phyloP scores from a whole-genome alignment of 1,140 invertebrate species.

The Drosophila oshimai region DNA sequence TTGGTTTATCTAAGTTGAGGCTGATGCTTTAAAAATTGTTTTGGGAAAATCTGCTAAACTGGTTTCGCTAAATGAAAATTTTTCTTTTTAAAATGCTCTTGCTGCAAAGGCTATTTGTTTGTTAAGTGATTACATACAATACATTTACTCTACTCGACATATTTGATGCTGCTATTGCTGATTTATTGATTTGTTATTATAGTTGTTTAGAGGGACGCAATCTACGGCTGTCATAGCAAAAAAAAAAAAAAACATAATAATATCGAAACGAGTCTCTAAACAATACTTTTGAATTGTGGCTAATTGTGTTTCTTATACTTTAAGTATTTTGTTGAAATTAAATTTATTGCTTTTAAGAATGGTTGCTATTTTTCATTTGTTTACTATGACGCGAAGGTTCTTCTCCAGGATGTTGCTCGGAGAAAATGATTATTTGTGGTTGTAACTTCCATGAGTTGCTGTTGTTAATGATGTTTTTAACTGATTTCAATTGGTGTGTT shows the following conservation, averaged over 20 bases:
- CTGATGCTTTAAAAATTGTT: conserved; percentile 32
- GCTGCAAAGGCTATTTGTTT: conserved; percentile 39
- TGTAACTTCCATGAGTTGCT: conserved; percentile 28
- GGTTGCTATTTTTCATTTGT: conserved; percentile 3
- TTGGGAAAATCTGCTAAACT: conserved; percentile 23
- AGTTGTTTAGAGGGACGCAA: conserved; percentile 9
- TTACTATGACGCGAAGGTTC: conserved; percentile 11
- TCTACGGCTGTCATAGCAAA: conserved; percentile 22
- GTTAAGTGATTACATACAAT: conserved; percentile 46
- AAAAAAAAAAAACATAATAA: no score
- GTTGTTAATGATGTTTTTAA: conserved; percentile 14
- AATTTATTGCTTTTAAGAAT: conserved; percentile 46
- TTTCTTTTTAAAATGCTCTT: conserved; percentile 40
- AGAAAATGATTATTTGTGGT: conserved; percentile 10
- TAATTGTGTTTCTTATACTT: conserved; percentile 25
- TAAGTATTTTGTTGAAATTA: conserved; percentile 33
- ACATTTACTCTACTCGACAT: conserved; percentile 36
- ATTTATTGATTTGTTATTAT: conserved; percentile 11
- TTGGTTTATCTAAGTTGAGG: conserved; percentile 43
- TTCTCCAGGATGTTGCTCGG: conserved; percentile 25
- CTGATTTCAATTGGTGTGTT: conserved; percentile 37
- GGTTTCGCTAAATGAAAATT: conserved; percentile 26
- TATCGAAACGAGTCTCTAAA: conserved; percentile 35
- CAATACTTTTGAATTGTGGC: conserved; percentile 36
- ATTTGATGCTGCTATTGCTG: conserved; percentile 34